Conservation (phyloP, 1,140 invertebrate species). For the Melanaphis sacchari region DNA sequence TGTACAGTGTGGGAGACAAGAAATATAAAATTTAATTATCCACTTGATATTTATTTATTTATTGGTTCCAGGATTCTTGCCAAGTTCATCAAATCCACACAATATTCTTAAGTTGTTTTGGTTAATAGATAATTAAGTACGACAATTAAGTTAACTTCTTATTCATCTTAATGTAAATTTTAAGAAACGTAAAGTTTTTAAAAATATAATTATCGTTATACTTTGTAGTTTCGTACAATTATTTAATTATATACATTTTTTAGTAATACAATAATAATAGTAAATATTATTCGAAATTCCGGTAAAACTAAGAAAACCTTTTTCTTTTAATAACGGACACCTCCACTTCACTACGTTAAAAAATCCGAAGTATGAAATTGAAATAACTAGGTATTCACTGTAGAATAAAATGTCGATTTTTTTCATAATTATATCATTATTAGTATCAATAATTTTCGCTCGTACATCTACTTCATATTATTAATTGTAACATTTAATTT, state of each 20-base stretch:
- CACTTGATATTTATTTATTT: not conserved
- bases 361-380: not conserved
- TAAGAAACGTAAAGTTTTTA: not conserved
- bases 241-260: not conserved
- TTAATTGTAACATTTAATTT: no score
- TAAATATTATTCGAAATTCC: not conserved
- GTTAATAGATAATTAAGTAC: not conserved
- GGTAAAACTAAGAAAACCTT: not conserved
- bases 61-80: not conserved
- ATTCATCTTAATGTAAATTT: not conserved
- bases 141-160: not conserved
- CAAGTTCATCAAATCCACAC: not conserved
- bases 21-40: not conserved
- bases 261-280: not conserved
- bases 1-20: not conserved
- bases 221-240: not conserved
- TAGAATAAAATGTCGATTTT: no score
- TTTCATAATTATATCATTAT: no score
- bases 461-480: no score
- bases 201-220: not conserved
- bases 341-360: not conserved
- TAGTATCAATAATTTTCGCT: no score
- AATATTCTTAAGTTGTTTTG: not conserved
- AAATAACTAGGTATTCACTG: not conserved
- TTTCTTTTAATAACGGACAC: not conserved